These are phyloP conservation scores for Punctoribates punctum DNA, from an alignment of 2,888 invertebrate genomes.

Conservation along the genomic window DNA sequence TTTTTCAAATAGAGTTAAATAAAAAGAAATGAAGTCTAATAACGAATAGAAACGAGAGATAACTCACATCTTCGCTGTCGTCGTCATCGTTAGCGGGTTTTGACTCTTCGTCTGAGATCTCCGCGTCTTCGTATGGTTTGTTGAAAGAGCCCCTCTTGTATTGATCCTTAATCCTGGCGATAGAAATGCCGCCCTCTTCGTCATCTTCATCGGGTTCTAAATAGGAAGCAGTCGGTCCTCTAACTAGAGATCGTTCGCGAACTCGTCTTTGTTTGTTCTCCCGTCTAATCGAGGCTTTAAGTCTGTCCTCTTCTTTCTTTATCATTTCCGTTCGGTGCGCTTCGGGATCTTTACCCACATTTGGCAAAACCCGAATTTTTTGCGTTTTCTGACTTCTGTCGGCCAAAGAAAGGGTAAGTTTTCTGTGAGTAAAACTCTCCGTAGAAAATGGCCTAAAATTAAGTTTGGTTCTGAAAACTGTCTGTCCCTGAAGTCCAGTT, in stretches of 20 bases:
- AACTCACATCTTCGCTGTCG: neutral
- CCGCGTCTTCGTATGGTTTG: slow-evolving; percentile 42
- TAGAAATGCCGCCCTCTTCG: slow-evolving; percentile 86
- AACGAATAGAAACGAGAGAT: no score
- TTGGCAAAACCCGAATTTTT: slow-evolving; percentile 91
- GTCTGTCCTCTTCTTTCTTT: slow-evolving; percentile 95
- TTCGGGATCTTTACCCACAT: slow-evolving; percentile 90
- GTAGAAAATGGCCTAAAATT: slow-evolving; percentile 98
- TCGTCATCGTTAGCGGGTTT: slow-evolving; percentile 41
- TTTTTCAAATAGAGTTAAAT: no score
- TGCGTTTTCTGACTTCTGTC: slow-evolving; percentile 89
- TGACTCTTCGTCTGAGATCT: slow-evolving; percentile 42
- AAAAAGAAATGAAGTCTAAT: no score
- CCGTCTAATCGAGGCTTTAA: slow-evolving; percentile 78
- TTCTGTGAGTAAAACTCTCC: slow-evolving; percentile 96
- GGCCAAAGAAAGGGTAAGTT: slow-evolving; percentile 96
- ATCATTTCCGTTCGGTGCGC: slow-evolving; percentile 83
- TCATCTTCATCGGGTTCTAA: slow-evolving; percentile 65
- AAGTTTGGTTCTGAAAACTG: slow-evolving; percentile 91
- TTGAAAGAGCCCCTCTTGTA: slow-evolving; percentile 38
- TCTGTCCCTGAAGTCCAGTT: slow-evolving; percentile 94
- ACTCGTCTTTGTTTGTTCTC: slow-evolving; percentile 63
- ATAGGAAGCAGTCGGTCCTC: slow-evolving; percentile 58
- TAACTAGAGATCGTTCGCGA: slow-evolving; percentile 57
- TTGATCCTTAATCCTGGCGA: slow-evolving; percentile 90